Conservation (phyloP, 2,797 vertebrate species). For the Gallinago solitaria region DNA sequence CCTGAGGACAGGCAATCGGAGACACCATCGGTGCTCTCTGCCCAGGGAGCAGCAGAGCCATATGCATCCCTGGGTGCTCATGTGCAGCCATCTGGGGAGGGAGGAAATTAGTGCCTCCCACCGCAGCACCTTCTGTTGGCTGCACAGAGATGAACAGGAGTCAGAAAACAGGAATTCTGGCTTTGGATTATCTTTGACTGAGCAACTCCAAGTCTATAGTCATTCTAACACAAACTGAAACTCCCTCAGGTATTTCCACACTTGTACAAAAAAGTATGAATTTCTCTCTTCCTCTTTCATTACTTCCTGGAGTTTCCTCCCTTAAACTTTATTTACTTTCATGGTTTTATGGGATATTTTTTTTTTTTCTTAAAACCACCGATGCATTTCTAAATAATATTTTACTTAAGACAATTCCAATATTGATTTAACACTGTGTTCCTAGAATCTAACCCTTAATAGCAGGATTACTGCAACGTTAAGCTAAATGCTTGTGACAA, state of each 20-base stretch:
- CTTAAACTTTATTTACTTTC: neutral
- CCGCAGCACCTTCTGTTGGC: neutral
- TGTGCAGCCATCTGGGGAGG: neutral
- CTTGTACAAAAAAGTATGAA: neutral
- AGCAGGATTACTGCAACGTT: neutral
- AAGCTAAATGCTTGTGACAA: slow-evolving; percentile 2
- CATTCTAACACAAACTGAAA: neutral
- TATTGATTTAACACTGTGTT: neutral
- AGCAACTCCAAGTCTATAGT: neutral
- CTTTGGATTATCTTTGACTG: neutral
- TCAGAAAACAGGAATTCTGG: neutral
- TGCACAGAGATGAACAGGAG: neutral
- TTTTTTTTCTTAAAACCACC: neutral
- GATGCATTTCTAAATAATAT: neutral
- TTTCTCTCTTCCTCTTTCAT: neutral
- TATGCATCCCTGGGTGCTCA: neutral
- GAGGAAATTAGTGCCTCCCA: neutral
- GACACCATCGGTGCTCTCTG: neutral
- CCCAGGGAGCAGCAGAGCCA: neutral
- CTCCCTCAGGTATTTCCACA: neutral
- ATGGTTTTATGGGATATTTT: neutral
- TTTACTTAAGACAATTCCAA: neutral
- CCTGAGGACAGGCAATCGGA: neutral
- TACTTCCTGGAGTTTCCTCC: neutral
- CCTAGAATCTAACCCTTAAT: neutral